Conservation (phyloP, 2,888 invertebrate genomes). For the Cabera pusaria region DNA sequence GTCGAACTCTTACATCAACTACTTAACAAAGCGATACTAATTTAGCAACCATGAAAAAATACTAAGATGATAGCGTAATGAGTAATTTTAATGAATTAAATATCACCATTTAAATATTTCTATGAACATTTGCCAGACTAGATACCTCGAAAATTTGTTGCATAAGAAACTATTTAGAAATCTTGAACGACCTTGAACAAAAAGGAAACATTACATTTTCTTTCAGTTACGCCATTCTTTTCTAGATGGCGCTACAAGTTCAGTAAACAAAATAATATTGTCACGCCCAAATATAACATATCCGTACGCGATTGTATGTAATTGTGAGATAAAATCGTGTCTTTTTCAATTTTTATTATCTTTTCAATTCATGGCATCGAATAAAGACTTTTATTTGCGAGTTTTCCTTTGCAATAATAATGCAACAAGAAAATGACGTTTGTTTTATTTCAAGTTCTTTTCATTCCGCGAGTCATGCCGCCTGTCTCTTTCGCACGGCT, state of each 20-base stretch:
- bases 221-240: constrained; percentile 20
- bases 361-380: constrained; percentile 67
- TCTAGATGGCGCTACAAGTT: constrained; percentile 57
- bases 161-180: too few species aligned
- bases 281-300: constrained; percentile 69
- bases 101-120: too few species aligned
- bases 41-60: too few species aligned
- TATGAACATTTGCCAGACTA: too few species aligned
- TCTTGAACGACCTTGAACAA: constrained; percentile 33
- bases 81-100: too few species aligned
- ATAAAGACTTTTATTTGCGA: constrained; percentile 53
- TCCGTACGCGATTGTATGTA: constrained; percentile 53
- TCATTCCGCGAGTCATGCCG: constrained; percentile 50
- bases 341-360: constrained; percentile 42
- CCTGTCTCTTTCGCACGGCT: constrained; percentile 46
- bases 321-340: constrained; percentile 74
- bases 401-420: constrained; percentile 68
- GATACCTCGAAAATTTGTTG: too few species aligned
- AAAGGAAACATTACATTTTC: constrained; percentile 7
- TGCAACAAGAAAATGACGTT: constrained; percentile 76
- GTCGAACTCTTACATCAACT: constrained; percentile 1
- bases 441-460: constrained; percentile 59
- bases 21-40: too few species aligned
- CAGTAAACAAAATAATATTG: constrained; percentile 49
- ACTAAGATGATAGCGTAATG: too few species aligned